phyloP scores from a whole-genome alignment of 2,888 invertebrate species.

The Nematopogon swammerdamellus region DNA sequence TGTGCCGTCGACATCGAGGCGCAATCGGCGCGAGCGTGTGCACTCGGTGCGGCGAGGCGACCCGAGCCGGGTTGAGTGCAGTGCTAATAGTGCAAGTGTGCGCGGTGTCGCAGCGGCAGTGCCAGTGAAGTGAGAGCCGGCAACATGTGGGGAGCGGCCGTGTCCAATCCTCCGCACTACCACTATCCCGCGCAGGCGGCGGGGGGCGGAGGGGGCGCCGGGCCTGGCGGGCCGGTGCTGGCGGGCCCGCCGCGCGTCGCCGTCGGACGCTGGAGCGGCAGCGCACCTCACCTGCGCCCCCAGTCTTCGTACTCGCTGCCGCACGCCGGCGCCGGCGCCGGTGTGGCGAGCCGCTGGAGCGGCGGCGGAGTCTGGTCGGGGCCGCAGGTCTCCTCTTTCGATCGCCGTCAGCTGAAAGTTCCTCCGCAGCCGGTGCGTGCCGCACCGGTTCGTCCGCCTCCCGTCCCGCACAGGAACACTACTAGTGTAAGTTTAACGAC shows the following conservation, averaged over 20 bases:
- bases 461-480: constrained; percentile 29
- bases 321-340: constrained; percentile 53
- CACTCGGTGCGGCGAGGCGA: too few species aligned
- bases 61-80: too few species aligned
- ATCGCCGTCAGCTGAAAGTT: constrained; percentile 38
- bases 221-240: constrained; percentile 25
- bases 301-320: constrained; percentile 53
- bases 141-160: constrained; percentile 49
- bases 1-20: constrained; percentile 23
- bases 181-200: constrained; percentile 40
- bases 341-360: constrained; percentile 53
- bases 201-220: constrained; percentile 27
- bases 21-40: constrained; percentile 6
- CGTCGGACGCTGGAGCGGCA: constrained; percentile 28
- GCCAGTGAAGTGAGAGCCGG: constrained; percentile 23
- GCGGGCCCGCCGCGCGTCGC: constrained; percentile 25
- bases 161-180: constrained; percentile 44
- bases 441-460: constrained; percentile 17
- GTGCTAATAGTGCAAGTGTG: too few species aligned
- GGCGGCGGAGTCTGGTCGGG: constrained; percentile 30
- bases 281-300: constrained; percentile 34
- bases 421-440: constrained; percentile 13
- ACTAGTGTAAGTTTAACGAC: constrained; percentile 32
- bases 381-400: constrained; percentile 49
- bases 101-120: constrained; percentile 26